Evolutionary conservation across 2,888 invertebrate genomes (phyloP).

Genomic region (Philopedon plagiatum): DNA sequence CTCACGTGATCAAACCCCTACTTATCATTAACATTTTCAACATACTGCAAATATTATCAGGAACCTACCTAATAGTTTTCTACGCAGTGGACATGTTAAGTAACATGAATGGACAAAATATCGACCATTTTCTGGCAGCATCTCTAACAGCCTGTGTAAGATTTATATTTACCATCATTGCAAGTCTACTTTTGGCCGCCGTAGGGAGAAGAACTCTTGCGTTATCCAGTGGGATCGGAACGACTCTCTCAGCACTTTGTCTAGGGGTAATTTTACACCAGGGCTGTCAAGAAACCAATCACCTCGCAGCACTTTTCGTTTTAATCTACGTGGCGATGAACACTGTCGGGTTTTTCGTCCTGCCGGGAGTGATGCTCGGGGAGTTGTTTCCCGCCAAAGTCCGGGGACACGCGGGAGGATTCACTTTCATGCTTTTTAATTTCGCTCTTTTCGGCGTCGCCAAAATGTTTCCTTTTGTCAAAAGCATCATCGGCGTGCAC

Average conservation of each 20-base stretch:
- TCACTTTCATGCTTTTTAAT: constrained; percentile 82
- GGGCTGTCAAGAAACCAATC: constrained; percentile 56
- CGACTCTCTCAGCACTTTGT: constrained; percentile 75
- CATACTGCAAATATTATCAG: constrained; percentile 80
- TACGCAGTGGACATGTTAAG: constrained; percentile 83
- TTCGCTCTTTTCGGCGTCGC: constrained; percentile 78
- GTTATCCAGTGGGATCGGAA: constrained; percentile 78
- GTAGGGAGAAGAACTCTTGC: constrained; percentile 78
- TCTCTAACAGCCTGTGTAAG: constrained; percentile 80
- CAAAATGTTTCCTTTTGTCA: constrained; percentile 79
- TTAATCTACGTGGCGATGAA: constrained; percentile 82
- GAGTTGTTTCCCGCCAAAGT: constrained; percentile 83
- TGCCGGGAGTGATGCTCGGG: constrained; percentile 83
- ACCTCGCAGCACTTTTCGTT: constrained; percentile 70
- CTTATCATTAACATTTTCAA: constrained; percentile 82
- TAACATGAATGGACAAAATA: constrained; percentile 67
- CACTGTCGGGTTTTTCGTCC: constrained; percentile 80
- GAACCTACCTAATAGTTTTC: constrained; percentile 84
- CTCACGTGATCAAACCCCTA: constrained; percentile 80
- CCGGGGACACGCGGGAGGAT: constrained; percentile 81
- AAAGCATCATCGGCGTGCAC: constrained; percentile 73
- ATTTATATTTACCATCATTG: constrained; percentile 76
- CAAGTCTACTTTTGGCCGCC: constrained; percentile 76
- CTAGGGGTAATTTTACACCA: constrained; percentile 72
- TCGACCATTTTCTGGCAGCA: constrained; percentile 74